phyloP scores from a whole-genome alignment of 2,888 invertebrate species.

The Lithosia quadra region DNA sequence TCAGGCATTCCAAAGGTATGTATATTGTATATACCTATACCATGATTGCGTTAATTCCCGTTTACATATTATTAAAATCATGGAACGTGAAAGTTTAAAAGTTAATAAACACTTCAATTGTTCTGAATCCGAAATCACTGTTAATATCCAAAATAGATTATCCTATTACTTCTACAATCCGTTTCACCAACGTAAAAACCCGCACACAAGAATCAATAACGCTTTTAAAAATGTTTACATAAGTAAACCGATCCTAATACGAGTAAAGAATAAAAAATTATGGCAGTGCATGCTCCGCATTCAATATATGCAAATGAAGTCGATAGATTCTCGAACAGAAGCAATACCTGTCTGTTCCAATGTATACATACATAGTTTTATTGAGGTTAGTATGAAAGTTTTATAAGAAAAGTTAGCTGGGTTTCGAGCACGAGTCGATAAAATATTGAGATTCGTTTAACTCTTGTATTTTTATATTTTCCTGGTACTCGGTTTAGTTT shows the following conservation, averaged over 20 bases:
- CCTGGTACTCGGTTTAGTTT: neutral
- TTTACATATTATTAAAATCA: too few species aligned
- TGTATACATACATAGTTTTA: conserved; percentile 15
- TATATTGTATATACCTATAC: too few species aligned
- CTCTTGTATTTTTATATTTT: conserved; percentile 6
- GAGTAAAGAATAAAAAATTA: conserved; percentile 21
- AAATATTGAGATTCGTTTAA: conserved; percentile 14
- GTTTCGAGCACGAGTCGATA: conserved; percentile 4
- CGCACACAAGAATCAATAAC: neutral
- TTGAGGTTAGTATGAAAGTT: conserved; percentile 17
- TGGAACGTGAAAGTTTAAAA: too few species aligned
- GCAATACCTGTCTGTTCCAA: conserved; percentile 19
- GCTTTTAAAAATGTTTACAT: conserved; percentile 7
- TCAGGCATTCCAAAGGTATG: too few species aligned
- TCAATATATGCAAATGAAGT: conserved; percentile 42
- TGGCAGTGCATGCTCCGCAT: conserved; percentile 27
- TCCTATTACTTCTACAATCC: neutral
- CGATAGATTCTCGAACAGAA: conserved; percentile 40
- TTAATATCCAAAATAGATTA: neutral
- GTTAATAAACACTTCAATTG: too few species aligned
- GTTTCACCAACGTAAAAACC: neutral
- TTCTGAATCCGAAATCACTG: neutral
- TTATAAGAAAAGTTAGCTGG: conserved; percentile 19
- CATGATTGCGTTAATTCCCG: too few species aligned
- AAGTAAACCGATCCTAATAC: neutral